Conservation (phyloP, 2,888 invertebrate genomes). For the Camponotus fellah region DNA sequence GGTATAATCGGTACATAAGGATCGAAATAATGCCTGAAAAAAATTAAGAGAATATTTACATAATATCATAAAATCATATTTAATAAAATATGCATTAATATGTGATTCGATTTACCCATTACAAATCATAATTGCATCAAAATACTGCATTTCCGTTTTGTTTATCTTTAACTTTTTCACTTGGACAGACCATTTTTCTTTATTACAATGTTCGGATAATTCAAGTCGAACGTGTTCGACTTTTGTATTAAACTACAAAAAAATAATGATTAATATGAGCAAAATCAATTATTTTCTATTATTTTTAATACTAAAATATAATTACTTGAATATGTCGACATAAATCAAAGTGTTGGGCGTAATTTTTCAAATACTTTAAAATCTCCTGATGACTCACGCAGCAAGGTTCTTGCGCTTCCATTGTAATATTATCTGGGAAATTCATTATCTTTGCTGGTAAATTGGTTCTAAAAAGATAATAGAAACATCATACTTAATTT, state of each 20-base stretch:
- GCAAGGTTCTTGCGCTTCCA: constrained; percentile 87
- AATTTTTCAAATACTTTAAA: constrained; percentile 90
- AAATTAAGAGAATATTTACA: not conserved
- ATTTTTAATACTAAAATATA: constrained; percentile 4
- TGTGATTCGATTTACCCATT: constrained; percentile 87
- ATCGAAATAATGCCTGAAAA: constrained; percentile 86
- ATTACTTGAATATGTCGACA: constrained; percentile 89
- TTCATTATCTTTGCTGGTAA: constrained; percentile 94
- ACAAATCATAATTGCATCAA: constrained; percentile 90
- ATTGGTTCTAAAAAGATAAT: constrained; percentile 88
- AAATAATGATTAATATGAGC: not conserved
- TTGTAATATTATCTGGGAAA: constrained; percentile 90
- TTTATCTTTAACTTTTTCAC: constrained; percentile 86
- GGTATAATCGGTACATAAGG: constrained; percentile 86
- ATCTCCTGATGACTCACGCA: constrained; percentile 90
- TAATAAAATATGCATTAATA: not conserved
- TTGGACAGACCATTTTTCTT: constrained; percentile 86
- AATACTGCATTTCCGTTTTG: constrained; percentile 86
- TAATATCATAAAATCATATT: not conserved
- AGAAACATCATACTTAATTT: constrained; percentile 23
- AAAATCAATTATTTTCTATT: not conserved
- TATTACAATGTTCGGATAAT: not conserved
- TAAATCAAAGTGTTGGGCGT: constrained; percentile 89
- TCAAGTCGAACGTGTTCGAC: constrained; percentile 85
- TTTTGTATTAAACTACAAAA: constrained; percentile 85